Evolutionary conservation across 2,888 invertebrate species (phyloP), one percentile per base, ranked within the genome.

Genomic region (Amiota mariae): DNA sequence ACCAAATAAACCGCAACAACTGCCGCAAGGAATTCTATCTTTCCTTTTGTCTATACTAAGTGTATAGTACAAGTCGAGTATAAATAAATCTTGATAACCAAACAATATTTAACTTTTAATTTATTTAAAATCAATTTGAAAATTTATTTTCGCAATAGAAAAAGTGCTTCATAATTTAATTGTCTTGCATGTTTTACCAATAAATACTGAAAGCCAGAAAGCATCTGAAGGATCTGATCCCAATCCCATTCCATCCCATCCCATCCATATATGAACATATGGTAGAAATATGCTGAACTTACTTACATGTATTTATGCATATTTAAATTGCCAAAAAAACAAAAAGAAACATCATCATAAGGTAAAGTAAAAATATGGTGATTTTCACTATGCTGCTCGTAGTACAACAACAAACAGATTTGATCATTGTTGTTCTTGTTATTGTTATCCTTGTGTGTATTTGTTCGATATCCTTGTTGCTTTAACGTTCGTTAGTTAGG

Each of bases 81-180:
- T n/a, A n/a, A 2, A 36, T 36, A 36, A 36, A 59, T 18, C 18
- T 20, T 59, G 59, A 59, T 59, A 20, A 36, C 36, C 8, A 20
- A 18, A 20, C 15, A 59, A 68, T 68, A 54, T 68, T 68, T 68
- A 68, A 68, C 49, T 68, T 68, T 68, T 68, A 68, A 68, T 68
- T 68, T 68, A 68, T 54, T 68, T 68, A 68, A 68, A 68, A 68
- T 54, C 51, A 68, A 68, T 68, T 68, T 68, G 24, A 13, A 59
- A 24, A 68, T 68, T 68, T 68, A 68, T 54, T 24, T 51, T 18
- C 57, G 11, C 67, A 51, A 24, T 24, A 15, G 8, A n/a, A 13
- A 18, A 59, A 20, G 20, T 59, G 18, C 20, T 59, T 15, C 59
- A 59, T 67, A 67, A 67, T 67, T 67, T 49, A 67, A 67, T 67